Base-by-base conservation (phyloP, 2,888 invertebrate genomes). In the Cephalotes varians region DNA sequence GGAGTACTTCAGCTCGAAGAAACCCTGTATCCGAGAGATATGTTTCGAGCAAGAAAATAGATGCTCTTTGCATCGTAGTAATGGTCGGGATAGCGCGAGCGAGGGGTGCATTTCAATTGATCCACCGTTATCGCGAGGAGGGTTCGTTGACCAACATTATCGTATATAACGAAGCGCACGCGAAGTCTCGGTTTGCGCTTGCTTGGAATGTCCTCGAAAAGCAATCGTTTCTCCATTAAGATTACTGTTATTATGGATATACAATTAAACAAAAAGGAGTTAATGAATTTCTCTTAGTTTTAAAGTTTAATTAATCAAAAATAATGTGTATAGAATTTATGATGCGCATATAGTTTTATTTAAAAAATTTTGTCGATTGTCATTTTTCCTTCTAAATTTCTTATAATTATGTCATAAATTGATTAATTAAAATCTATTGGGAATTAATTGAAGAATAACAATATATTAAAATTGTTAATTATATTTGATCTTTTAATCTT, bases 91-190 rank as follows among this genome's bases (percentile, higher is more conserved):
- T 67, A 40, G 15, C 62, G 56, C 51, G 60, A 67, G 58, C 65
- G 82, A 87, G 81, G 89, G 88, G 89, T 89, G 88, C 87, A 87
- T 89, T 89, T 89, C 89, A 87, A 89, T 89, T 88, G 89, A 87
- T 87, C 87, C 85, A 76, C 65, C 58, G 82, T 79, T 72, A 74
- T 44, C 73, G 60, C 79, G 37, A 37, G 64, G 71, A 76, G 87
- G 72, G 88, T 88, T 89, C 89, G 85, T 88, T 85, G 89, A 89
- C 86, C 89, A 89, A 84, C 82, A 71, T 88, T 80, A 84, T 85
- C 87, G 80, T 62, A 69, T 82, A 80, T 64, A 72, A 65, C 31
- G 60, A 82, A 76, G 62, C 69, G 60, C 80, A 86, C 84, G 81
- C 86, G 56, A 88, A 40, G 77, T 65, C 67, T 60, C 71, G 49